These are phyloP conservation scores for Prolemur simus DNA, from an alignment of 2,113 vertebrate genomes.

Conservation along the genomic window DNA sequence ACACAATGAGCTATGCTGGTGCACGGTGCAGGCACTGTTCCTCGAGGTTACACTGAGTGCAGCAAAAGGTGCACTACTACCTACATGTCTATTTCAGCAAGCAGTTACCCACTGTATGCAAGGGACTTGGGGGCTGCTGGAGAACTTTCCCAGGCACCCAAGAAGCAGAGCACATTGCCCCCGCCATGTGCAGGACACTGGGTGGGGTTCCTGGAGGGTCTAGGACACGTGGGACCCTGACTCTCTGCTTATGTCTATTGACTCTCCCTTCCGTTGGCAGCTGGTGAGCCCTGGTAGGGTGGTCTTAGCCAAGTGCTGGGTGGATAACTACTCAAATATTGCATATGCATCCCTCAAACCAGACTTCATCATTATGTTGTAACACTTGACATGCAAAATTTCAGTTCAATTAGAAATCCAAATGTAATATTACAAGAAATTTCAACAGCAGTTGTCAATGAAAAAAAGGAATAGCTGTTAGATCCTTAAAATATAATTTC, in stretches of 20 bases:
- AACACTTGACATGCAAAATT: slow-evolving; percentile 36
- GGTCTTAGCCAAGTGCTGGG: background rate
- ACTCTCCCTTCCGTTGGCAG: background rate
- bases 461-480: slow-evolving; percentile 50
- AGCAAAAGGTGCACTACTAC: background rate
- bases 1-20: too few relatives aligned
- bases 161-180: background rate
- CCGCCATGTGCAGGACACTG: background rate
- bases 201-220: background rate
- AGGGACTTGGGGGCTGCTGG: background rate
- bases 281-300: background rate
- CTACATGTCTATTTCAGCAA: background rate
- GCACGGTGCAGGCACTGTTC: background rate
- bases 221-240: background rate
- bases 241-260: background rate
- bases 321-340: background rate
- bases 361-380: background rate
- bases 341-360: background rate
- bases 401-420: slow-evolving; percentile 57
- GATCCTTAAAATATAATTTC: slow-evolving; percentile 52
- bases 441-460: slow-evolving; percentile 40
- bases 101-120: too few relatives aligned
- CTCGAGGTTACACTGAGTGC: too few relatives aligned
- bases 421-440: slow-evolving; percentile 24
- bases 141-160: background rate